These are phyloP conservation scores for Ophonus ardosiacus DNA, from an alignment of 2,888 invertebrate species.

Conservation along the genomic window DNA sequence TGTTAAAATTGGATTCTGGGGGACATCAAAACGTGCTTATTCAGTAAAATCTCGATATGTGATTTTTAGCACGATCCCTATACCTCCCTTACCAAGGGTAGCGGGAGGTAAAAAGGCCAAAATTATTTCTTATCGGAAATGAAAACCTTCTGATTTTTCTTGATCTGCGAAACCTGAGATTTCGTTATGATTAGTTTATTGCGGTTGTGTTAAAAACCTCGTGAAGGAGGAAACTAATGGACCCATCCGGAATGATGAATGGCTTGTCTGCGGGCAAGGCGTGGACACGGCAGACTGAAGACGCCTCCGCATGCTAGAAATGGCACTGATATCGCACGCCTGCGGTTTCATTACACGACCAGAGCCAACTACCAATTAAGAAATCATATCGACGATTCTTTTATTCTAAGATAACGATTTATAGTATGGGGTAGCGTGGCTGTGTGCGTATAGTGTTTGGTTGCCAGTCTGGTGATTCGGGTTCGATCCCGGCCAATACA, in stretches of 20 bases:
- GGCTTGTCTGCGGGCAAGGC: constrained; percentile 5
- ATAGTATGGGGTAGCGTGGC: too few relatives aligned
- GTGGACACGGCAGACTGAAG: neutral
- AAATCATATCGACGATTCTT: neutral
- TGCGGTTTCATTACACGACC: neutral
- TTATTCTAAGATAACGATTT: too few relatives aligned
- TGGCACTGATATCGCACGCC: neutral
- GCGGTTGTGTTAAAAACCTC: constrained; percentile 26
- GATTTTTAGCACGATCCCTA: too few relatives aligned
- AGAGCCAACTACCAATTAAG: neutral
- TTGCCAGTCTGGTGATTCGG: too few relatives aligned
- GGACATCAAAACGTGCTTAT: too few relatives aligned
- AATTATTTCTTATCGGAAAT: neutral
- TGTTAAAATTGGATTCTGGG: too few relatives aligned
- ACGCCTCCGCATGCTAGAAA: neutral
- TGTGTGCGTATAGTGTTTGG: too few relatives aligned
- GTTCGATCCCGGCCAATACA: too few relatives aligned
- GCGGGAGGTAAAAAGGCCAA: too few relatives aligned
- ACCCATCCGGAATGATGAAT: constrained; percentile 55
- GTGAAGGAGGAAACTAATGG: constrained; percentile 51
- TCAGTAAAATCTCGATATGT: too few relatives aligned
- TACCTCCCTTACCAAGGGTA: too few relatives aligned
- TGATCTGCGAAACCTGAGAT: neutral
- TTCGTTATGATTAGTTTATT: constrained; percentile 58
- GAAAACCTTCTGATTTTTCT: too few relatives aligned